Percentiles rank a stretch among this genome's conserved stretches.
These are phyloP conservation scores for Galagoides demidoff DNA, from an alignment of 2,797 vertebrate species.

Conservation along the genomic window DNA sequence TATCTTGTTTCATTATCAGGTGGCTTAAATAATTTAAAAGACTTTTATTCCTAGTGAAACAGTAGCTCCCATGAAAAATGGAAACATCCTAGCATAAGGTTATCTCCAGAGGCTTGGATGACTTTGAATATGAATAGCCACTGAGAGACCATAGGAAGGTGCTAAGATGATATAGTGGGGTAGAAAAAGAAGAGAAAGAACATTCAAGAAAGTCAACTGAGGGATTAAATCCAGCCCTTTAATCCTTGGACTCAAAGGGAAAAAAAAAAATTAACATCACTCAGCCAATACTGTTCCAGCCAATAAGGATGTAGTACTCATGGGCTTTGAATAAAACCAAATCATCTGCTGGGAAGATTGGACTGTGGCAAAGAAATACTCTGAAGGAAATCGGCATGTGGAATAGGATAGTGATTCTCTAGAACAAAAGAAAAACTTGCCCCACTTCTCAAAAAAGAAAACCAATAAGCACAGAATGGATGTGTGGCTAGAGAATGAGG, in stretches of 20 bases:
- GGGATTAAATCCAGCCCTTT: neutral
- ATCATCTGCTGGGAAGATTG: neutral
- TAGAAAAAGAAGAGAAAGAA: conserved; percentile 9
- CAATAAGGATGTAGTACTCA: neutral
- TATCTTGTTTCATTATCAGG: conserved; percentile 64
- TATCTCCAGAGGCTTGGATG: conserved; percentile 54
- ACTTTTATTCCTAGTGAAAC: conserved; percentile 56
- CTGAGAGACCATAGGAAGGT: neutral
- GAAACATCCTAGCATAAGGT: neutral
- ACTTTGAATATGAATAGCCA: neutral
- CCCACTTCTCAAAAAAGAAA: conserved; percentile 37
- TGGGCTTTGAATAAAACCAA: neutral
- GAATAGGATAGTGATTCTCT: neutral
- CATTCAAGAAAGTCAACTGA: neutral
- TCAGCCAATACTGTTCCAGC: neutral
- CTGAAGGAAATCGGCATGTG: neutral
- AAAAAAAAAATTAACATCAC: neutral
- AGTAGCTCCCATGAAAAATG: conserved; percentile 37
- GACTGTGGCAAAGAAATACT: conserved; percentile 24
- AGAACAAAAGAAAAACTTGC: conserved; percentile 27
- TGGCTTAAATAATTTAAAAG: conserved; percentile 81
- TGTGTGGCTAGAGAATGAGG: neutral
- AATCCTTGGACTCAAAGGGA: neutral
- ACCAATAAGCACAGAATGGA: neutral
- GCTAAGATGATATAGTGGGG: neutral